Evolutionary conservation across 2,888 invertebrate species (phyloP).

Genomic region (Limnephilus lunatus): DNA sequence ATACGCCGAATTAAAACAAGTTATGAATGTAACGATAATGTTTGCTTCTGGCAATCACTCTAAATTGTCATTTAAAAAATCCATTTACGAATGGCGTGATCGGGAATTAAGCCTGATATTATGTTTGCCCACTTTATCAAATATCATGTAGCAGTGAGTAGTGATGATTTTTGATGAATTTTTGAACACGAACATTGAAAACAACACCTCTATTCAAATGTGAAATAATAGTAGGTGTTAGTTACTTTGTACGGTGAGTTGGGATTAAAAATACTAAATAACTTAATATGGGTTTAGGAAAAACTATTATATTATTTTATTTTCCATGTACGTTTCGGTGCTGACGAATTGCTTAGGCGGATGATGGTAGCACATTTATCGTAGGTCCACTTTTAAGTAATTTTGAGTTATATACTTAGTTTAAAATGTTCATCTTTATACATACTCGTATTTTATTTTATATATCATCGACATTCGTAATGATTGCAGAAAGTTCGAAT

Average conservation of each 20-base stretch:
- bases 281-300: too few species aligned
- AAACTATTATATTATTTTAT: too few species aligned
- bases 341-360: too few species aligned
- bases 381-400: too few species aligned
- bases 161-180: background rate
- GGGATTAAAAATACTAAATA: too few species aligned
- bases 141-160: background rate
- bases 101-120: background rate
- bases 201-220: background rate
- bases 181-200: background rate
- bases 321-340: too few species aligned
- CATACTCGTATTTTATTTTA: too few species aligned
- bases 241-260: background rate
- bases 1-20: background rate
- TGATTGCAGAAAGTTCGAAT: too few species aligned
- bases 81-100: background rate
- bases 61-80: slow-evolving; percentile 2
- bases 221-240: background rate
- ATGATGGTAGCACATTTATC: too few species aligned
- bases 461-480: too few species aligned
- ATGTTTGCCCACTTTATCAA: background rate
- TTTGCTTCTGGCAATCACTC: background rate
- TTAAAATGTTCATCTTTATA: too few species aligned
- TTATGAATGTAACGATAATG: background rate
- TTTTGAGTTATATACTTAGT: too few species aligned